phyloP scores from a whole-genome alignment of 2,797 vertebrate genomes.

The Brachymystax lenok region DNA sequence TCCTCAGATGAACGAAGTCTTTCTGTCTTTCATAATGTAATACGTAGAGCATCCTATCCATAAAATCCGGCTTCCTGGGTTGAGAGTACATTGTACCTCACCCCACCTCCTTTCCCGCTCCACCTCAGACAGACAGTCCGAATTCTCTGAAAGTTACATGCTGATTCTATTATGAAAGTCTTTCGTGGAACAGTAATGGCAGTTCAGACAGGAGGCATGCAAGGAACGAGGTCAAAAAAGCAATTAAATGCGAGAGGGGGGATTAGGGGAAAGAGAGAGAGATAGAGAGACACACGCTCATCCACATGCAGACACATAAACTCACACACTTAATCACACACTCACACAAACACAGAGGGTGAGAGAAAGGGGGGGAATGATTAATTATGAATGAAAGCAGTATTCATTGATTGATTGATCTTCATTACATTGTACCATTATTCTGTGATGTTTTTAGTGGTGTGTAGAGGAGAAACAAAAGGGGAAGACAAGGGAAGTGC shows the following conservation, averaged over 20 bases:
- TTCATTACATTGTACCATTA: background rate
- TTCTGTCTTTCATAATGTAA: background rate
- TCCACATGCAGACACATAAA: background rate
- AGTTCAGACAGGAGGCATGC: background rate
- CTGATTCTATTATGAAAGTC: constrained; percentile 3
- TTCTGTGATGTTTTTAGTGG: background rate
- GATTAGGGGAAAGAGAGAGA: background rate
- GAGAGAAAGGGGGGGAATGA: background rate
- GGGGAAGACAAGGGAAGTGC: background rate
- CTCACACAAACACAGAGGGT: background rate
- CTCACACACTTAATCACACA: background rate
- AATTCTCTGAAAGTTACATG: background rate
- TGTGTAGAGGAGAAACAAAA: background rate
- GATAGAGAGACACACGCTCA: too few relatives aligned
- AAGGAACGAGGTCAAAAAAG: background rate
- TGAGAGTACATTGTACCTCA: background rate
- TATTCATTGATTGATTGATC: background rate
- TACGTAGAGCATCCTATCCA: background rate
- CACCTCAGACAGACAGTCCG: background rate
- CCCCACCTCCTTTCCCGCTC: background rate
- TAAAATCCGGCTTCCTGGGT: background rate
- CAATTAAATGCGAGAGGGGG: background rate
- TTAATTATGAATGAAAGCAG: background rate
- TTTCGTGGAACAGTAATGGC: constrained; percentile 4
- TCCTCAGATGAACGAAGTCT: background rate